Conservation (phyloP, 2,888 invertebrate species). For the Sphinx pinastri region DNA sequence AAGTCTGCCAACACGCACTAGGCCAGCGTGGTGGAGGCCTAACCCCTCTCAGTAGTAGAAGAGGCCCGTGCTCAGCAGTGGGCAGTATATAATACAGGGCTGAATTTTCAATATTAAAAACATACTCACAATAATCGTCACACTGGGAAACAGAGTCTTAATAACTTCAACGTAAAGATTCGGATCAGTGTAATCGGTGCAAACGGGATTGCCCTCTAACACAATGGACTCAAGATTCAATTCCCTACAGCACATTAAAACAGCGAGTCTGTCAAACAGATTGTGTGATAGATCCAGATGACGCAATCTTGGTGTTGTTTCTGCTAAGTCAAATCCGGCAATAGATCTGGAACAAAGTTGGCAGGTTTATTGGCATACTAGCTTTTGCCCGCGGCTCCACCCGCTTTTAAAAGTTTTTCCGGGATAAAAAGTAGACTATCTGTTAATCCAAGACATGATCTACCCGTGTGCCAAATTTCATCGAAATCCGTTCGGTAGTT, state of each 20-base stretch:
- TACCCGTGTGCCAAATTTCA: too few species aligned
- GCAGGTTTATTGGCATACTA: too few species aligned
- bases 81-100: not conserved
- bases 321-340: conserved; percentile 56
- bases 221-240: conserved; percentile 78
- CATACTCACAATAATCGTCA: conserved; percentile 79
- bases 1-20: too few species aligned
- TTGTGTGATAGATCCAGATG: conserved; percentile 66
- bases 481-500: too few species aligned
- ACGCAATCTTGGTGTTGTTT: conserved; percentile 52
- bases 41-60: not conserved
- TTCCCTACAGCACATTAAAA: conserved; percentile 54
- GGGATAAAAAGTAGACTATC: too few species aligned
- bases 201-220: conserved; percentile 89
- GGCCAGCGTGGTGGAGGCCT: not conserved
- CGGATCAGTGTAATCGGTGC: conserved; percentile 85
- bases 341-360: conserved; percentile 52
- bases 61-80: not conserved
- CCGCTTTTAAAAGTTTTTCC: too few species aligned
- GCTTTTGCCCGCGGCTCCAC: too few species aligned
- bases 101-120: not conserved
- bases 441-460: too few species aligned
- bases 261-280: conserved; percentile 47
- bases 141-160: conserved; percentile 76
- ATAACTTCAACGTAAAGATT: conserved; percentile 84